A percentile compares a stretch with the other conserved stretches of the same genome.
Conservation (phyloP, 2,888 invertebrate species). For the Spisula subtruncata region DNA sequence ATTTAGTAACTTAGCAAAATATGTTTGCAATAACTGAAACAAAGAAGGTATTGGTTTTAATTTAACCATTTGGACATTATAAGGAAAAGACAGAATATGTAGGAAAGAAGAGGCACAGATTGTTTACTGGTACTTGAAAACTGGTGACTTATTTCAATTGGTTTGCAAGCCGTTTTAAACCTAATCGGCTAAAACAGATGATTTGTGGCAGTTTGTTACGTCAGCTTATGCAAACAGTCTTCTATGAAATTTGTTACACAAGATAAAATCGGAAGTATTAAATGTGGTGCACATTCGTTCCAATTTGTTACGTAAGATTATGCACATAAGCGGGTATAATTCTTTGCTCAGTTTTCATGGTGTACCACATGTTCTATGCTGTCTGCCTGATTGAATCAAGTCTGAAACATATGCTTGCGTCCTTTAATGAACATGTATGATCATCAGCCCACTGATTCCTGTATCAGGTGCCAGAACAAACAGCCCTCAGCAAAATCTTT, state of each 20-base stretch:
- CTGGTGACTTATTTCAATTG: too few species aligned
- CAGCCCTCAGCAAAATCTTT: conserved; percentile 8
- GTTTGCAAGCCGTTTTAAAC: background rate
- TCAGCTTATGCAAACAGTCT: background rate
- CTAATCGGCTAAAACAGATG: background rate
- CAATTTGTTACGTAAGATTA: conserved; percentile 1
- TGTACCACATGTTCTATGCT: conserved; percentile 11
- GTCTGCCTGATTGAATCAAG: background rate
- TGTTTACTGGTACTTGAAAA: too few species aligned
- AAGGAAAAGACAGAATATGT: background rate
- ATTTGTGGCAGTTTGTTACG: background rate
- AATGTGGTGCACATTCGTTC: too few species aligned
- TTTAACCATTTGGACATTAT: too few species aligned
- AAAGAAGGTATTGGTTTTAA: background rate
- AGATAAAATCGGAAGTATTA: too few species aligned
- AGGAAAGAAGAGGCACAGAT: background rate
- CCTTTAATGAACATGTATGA: conserved; percentile 2
- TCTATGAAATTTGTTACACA: too few species aligned
- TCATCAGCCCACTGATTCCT: background rate
- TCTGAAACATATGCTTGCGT: background rate
- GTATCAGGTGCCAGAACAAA: conserved; percentile 12
- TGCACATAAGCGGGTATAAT: background rate
- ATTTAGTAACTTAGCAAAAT: background rate
- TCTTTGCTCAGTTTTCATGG: background rate
- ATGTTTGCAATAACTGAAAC: background rate